Base-by-base conservation (phyloP, 2,888 invertebrate genomes). In the Drosophila silvestris region DNA sequence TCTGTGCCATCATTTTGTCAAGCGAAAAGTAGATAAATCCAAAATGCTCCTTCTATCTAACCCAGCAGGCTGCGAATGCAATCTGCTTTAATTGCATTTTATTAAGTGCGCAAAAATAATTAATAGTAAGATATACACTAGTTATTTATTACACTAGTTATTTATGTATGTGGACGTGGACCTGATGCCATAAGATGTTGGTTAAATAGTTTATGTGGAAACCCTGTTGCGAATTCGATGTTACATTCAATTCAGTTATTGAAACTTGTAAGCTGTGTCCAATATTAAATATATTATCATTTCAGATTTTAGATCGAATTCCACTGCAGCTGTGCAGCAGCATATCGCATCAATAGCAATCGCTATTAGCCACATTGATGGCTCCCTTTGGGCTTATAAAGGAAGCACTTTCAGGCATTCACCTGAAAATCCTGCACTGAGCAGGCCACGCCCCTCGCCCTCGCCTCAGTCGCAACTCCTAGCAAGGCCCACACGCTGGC, bases 381-480 rank as follows among this genome's bases (percentile, higher is more conserved):
- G 57, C n/a, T 65, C 47, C 30, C 57, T 44, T 64, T 30, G 39
- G 59, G 65, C 60, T 52, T 65, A 57, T 67, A 61, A 54, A 51
- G 68, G 68, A 69, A 69, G 65, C 65, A 59, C 47, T 70, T 74
- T 53, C 50, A 57, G 33, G 60, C 53, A 66, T 63, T 64, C 75
- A 59, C 44, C 47, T 74, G 70, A 52, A 70, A 62, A 50, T 78
- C 78, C 64, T 64, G 56, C 60, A 16, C 63, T 50, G 59, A 44
- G 64, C 64, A 30, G 47, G 50, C 52, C 52, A 51, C 66, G 62
- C 60, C 58, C 58, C 65, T 22, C 22, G 22, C 62, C 52, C 44
- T 7, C 19, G 37, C 7, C 53, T 3, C 10, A 1, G 19, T 9
- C 9, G 0, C 52, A 60, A 52, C 59, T 52, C 32, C 39, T 61